These are phyloP conservation scores for Drosophila limbata DNA, from an alignment of 2,888 invertebrate species.

Conservation along the genomic window DNA sequence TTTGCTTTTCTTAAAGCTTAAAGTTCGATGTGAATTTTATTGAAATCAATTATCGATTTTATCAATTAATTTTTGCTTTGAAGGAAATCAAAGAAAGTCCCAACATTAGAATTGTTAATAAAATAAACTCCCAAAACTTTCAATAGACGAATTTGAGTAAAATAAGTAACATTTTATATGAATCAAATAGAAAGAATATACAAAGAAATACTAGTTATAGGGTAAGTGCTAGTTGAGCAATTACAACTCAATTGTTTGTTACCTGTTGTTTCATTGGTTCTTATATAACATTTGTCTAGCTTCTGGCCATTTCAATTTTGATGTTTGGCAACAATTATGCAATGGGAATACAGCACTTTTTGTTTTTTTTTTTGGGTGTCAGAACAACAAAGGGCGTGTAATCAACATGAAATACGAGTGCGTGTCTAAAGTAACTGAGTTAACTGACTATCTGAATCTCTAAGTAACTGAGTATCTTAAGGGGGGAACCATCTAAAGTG, in stretches of 20 bases:
- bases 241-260: neutral
- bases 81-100: too few species aligned
- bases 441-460: constrained; percentile 8
- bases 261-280: constrained; percentile 18
- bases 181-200: neutral
- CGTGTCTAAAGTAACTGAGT: constrained; percentile 6
- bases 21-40: too few species aligned
- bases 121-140: too few species aligned
- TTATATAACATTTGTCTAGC: constrained; percentile 59
- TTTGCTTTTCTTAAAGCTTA: neutral
- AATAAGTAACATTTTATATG: too few species aligned
- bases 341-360: constrained; percentile 38
- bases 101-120: too few species aligned
- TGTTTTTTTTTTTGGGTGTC: constrained; percentile 16
- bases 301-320: constrained; percentile 48
- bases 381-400: constrained; percentile 32
- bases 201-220: neutral
- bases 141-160: too few species aligned
- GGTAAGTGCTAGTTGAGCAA: constrained; percentile 3
- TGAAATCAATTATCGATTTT: too few species aligned
- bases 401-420: constrained; percentile 25
- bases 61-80: too few species aligned
- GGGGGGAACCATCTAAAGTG: too few species aligned
- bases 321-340: constrained; percentile 68
- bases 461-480: constrained; percentile 1